phyloP scores from a whole-genome alignment of 2,888 invertebrate species.

The Netelia inedita region DNA sequence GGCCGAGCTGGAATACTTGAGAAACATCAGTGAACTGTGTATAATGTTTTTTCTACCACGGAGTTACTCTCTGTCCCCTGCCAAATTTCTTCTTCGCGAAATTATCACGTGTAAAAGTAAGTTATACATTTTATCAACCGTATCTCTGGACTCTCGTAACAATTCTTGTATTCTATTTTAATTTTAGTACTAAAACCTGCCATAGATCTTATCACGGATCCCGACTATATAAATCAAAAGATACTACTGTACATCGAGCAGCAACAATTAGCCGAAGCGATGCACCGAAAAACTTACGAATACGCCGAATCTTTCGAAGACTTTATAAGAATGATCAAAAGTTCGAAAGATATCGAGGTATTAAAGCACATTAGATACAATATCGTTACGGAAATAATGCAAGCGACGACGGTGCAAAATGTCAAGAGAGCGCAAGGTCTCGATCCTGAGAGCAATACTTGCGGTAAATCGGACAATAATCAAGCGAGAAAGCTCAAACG shows the following conservation, averaged over 20 bases:
- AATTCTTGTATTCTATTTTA: background rate
- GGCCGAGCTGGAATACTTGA: slow-evolving; percentile 92
- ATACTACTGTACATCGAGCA: slow-evolving; percentile 93
- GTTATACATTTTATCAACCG: background rate
- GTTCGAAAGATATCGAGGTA: slow-evolving; percentile 92
- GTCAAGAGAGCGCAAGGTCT: slow-evolving; percentile 94
- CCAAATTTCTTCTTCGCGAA: slow-evolving; percentile 93
- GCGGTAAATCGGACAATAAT: slow-evolving; percentile 91
- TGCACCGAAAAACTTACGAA: slow-evolving; percentile 93
- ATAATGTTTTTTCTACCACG: slow-evolving; percentile 93
- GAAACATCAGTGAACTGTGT: slow-evolving; percentile 93
- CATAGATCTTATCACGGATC: slow-evolving; percentile 94
- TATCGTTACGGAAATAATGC: slow-evolving; percentile 96
- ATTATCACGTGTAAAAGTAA: slow-evolving; percentile 94
- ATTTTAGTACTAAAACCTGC: slow-evolving; percentile 92
- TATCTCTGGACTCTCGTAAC: too few relatives aligned
- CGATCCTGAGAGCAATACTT: slow-evolving; percentile 87
- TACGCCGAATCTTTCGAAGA: slow-evolving; percentile 96
- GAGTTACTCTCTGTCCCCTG: slow-evolving; percentile 92
- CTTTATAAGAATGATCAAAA: slow-evolving; percentile 93
- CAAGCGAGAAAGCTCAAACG: slow-evolving; percentile 93
- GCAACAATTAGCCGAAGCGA: slow-evolving; percentile 91
- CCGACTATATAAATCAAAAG: slow-evolving; percentile 96
- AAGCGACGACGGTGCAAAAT: slow-evolving; percentile 96
- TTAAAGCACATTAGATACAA: slow-evolving; percentile 94